Base-by-base conservation (phyloP, 1,140 invertebrate genomes). In the Saxidomus purpurata region DNA sequence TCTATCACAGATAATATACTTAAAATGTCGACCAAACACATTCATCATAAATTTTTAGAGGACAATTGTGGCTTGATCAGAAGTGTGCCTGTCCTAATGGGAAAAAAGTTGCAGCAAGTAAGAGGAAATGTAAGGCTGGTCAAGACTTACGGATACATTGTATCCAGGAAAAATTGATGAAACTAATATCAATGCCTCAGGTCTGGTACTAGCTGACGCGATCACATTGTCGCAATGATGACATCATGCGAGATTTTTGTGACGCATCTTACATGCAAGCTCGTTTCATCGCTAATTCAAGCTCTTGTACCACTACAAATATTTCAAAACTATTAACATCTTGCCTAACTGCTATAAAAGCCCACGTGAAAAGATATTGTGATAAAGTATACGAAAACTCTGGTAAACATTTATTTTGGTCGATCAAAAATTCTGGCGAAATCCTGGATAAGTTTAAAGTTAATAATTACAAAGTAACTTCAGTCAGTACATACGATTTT, bases 181-280 rank as follows among this genome's bases (percentile, higher is more conserved):
- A 79, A 28, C 8, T 79, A 8, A 79, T 79, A 49, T 79, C 76
- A 28, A 34, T 47, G 40, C 76, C 43, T 6, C 8, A 28, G 1
- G 43, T 79, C 15, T 47, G 43, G 40, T 15, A 79, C 25, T 28
- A 28, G 76, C 1, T 71, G 4, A 71, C 17, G 2, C 22, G 4
- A 15, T 71, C 67, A 1, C 67, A 71, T 40, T 22, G 67, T 19
- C 47, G 71, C 15, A 79, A 52, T 25, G 76, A 79, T 79, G 76
- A 43, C 43, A 79, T 49, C 19, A 79, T 79, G 76, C 49, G 76
- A 13, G 76, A 76, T 49, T 40, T 76, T 22, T 76, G 71, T 76
- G 71, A 76, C n/a, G 71, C 36, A 47, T 79, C 76, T 11, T 28
- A 52, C 49, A 79, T 79, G 76, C 17, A 28, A 25, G 43, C 47